Percentiles rank a stretch among this genome's conserved stretches.
Evolutionary conservation across 2,888 invertebrate species (phyloP).

Genomic region (Molanna angustata): DNA sequence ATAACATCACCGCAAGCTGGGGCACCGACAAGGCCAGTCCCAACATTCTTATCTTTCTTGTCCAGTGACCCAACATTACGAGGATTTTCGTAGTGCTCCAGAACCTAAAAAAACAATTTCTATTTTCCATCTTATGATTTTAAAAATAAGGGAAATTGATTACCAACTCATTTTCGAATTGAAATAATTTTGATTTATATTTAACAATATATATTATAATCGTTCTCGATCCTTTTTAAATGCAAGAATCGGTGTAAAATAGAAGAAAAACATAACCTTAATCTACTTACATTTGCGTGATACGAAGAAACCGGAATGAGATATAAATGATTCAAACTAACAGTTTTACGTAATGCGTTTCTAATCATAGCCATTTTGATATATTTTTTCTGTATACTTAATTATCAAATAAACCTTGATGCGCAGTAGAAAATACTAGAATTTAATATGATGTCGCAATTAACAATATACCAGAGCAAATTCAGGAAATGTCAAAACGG

Average conservation of each 20-base stretch:
- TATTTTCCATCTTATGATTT: not conserved
- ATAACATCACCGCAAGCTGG: slow-evolving; percentile 99
- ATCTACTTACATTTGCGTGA: slow-evolving; percentile 74
- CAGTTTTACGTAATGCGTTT: slow-evolving; percentile 42
- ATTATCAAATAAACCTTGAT: no score
- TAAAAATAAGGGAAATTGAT: not conserved
- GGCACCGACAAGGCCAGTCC: slow-evolving; percentile 97
- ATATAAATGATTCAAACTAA: slow-evolving; percentile 44
- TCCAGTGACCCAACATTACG: slow-evolving; percentile 97
- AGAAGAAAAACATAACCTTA: no score
- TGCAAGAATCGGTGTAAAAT: no score
- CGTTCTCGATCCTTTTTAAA: not conserved
- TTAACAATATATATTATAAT: not conserved
- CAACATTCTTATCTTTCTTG: slow-evolving; percentile 89
- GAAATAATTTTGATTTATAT: no score
- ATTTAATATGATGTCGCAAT: no score
- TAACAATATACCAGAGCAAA: no score
- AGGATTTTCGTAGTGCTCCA: slow-evolving; percentile 99
- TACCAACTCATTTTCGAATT: no score
- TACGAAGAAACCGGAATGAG: slow-evolving; percentile 60
- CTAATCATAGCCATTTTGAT: slow-evolving; percentile 45
- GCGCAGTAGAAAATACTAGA: no score
- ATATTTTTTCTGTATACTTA: no score
- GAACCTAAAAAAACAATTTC: slow-evolving; percentile 61
- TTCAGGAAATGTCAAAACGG: no score